phyloP scores from a whole-genome alignment of 2,113 vertebrate genomes.

The Regulus satrapa region DNA sequence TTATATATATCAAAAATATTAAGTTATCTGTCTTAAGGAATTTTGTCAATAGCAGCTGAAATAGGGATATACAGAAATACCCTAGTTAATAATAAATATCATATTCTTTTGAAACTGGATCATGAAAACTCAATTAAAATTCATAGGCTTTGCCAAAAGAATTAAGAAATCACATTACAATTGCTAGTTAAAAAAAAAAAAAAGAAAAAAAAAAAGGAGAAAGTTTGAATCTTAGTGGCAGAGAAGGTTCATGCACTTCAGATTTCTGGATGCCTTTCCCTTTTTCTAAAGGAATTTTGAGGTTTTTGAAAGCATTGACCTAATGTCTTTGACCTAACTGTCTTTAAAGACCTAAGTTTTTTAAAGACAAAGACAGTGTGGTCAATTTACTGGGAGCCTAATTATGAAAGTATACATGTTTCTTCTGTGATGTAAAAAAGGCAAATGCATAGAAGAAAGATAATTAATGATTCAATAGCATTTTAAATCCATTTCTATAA shows the following conservation, averaged over 20 bases:
- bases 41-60: neutral
- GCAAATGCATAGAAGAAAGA: neutral
- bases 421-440: neutral
- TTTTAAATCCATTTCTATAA: neutral
- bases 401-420: neutral
- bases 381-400: neutral
- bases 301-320: neutral
- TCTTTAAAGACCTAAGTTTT: too few relatives aligned
- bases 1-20: neutral
- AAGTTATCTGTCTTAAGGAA: neutral
- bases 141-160: neutral
- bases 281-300: neutral
- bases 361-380: neutral
- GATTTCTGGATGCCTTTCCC: neutral
- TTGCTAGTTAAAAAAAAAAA: neutral
- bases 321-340: too few relatives aligned
- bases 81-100: neutral
- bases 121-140: neutral
- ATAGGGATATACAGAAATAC: neutral
- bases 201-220: neutral
- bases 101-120: neutral
- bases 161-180: neutral
- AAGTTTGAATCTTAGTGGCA: neutral
- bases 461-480: neutral
- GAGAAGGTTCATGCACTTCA: neutral